Evolutionary conservation across 2,888 invertebrate species (phyloP).

Genomic region (Scaptomyza tumidula): DNA sequence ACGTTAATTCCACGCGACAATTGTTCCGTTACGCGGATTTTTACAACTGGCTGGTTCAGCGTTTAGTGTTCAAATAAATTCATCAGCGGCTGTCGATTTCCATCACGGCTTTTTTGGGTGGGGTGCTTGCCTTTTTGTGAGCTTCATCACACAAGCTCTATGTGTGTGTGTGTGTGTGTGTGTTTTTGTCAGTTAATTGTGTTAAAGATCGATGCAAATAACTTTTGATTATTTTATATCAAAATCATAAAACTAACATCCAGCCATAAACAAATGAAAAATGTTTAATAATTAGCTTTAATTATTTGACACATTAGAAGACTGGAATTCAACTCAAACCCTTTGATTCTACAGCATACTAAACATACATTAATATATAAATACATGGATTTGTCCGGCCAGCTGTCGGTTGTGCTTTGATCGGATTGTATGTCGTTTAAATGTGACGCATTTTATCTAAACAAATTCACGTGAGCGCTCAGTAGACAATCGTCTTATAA

Average conservation of each 20-base stretch:
- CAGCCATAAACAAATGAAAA: constrained; percentile 40
- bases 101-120: constrained; percentile 16
- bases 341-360: background rate
- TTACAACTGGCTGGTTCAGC: constrained; percentile 75
- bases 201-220: constrained; percentile 68
- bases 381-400: background rate
- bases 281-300: constrained; percentile 70
- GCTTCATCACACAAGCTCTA: constrained; percentile 24
- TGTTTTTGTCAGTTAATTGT: constrained; percentile 36
- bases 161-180: constrained; percentile 4
- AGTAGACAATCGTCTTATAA: constrained; percentile 43
- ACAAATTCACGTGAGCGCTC: constrained; percentile 74
- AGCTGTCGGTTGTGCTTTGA: constrained; percentile 48
- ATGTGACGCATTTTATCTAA: constrained; percentile 74
- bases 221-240: constrained; percentile 53
- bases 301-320: constrained; percentile 47
- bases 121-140: constrained; percentile 4
- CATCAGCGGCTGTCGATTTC: constrained; percentile 46
- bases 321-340: background rate
- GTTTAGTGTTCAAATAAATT: constrained; percentile 77
- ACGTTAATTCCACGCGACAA: constrained; percentile 1
- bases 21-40: constrained; percentile 44
- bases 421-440: constrained; percentile 31
- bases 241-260: constrained; percentile 5
- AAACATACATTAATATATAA: background rate